phyloP scores from a whole-genome alignment of 2,888 invertebrate genomes.

The Drosophila prolongata region DNA sequence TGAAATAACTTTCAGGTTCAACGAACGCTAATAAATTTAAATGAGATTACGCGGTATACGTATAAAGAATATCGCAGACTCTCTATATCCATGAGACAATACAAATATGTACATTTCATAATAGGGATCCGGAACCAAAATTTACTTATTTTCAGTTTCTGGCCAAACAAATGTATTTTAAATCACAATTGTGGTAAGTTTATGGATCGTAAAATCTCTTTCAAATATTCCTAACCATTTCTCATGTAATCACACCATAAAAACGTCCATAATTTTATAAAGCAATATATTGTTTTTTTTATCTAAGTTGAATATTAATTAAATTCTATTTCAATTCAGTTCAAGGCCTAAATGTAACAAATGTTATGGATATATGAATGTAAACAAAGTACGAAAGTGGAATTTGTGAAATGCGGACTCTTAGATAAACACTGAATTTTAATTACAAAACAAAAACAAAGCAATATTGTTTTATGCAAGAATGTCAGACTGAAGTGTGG shows the following conservation, averaged over 20 bases:
- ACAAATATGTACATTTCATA: not conserved
- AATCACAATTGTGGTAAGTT: no score
- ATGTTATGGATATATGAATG: constrained; percentile 12
- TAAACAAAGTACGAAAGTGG: constrained; percentile 31
- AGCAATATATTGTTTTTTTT: no score
- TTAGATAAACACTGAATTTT: constrained; percentile 37
- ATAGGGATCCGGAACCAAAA: not conserved
- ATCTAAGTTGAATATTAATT: not conserved
- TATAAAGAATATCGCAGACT: constrained; percentile 3
- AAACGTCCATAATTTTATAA: no score
- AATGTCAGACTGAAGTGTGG: constrained; percentile 11
- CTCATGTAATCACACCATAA: no score
- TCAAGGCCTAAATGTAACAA: constrained; percentile 6
- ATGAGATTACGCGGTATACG: constrained; percentile 11
- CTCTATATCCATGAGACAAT: not conserved
- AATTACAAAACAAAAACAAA: constrained; percentile 28
- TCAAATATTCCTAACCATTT: no score
- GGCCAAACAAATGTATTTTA: no score
- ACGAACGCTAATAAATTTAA: constrained; percentile 20
- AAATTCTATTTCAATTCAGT: not conserved
- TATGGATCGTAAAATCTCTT: no score
- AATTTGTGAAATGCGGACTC: constrained; percentile 30
- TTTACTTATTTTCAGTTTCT: not conserved
- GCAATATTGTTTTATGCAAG: constrained; percentile 4
- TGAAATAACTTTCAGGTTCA: constrained; percentile 11